These are phyloP conservation scores for Oreochromis niloticus DNA, from an alignment of 2,113 vertebrate species.

Conservation along the genomic window DNA sequence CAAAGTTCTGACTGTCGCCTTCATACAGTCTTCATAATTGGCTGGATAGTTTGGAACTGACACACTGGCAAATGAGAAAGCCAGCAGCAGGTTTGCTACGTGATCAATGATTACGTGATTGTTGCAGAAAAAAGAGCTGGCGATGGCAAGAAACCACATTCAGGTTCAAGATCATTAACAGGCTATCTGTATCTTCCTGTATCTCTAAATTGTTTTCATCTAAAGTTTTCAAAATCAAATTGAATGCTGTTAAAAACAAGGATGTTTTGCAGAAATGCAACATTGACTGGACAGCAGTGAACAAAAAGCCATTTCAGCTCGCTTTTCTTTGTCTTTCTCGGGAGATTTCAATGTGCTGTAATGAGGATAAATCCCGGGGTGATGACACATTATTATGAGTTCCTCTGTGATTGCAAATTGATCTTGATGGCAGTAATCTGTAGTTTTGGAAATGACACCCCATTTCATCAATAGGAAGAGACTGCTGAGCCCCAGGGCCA, in stretches of 20 bases:
- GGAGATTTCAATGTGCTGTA: not conserved
- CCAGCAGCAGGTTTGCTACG: not conserved
- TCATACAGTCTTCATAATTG: not conserved
- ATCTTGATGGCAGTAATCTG: not conserved
- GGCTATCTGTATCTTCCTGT: not conserved
- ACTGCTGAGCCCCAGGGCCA: not conserved
- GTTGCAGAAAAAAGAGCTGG: not conserved
- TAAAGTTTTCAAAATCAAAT: not conserved
- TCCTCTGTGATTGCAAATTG: not conserved
- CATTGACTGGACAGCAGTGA: not conserved
- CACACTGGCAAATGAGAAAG: not conserved
- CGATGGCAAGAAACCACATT: not conserved
- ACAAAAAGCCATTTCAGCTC: not conserved
- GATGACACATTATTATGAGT: not conserved
- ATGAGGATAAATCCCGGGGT: not conserved
- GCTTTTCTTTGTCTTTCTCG: not conserved
- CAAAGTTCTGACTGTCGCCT: not conserved
- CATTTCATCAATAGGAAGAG: not conserved
- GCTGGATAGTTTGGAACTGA: not conserved
- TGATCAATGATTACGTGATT: not conserved
- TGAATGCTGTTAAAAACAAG: not conserved
- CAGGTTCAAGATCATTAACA: not conserved
- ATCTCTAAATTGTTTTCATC: not conserved
- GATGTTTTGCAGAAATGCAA: not conserved
- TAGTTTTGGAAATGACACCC: not conserved